Conservation (phyloP, 2,797 vertebrate species). For the Nannoperca obscura region DNA sequence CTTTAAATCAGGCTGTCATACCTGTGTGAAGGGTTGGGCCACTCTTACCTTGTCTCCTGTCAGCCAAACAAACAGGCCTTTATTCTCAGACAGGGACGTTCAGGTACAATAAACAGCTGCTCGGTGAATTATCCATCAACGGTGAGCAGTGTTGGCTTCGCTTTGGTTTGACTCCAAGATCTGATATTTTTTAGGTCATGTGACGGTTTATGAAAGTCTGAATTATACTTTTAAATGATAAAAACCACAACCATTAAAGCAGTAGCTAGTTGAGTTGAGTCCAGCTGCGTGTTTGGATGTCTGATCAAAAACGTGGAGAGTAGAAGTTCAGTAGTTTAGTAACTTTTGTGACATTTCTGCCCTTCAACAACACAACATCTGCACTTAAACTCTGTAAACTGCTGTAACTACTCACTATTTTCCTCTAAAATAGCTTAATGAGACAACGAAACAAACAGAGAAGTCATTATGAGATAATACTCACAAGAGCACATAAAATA, state of each 20-base stretch:
- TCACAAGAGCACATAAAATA: too few species aligned
- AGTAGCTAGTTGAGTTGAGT: background rate
- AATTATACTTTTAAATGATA: background rate
- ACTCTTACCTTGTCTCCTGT: constrained; percentile 35
- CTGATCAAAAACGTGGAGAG: too few species aligned
- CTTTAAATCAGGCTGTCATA: constrained; percentile 70
- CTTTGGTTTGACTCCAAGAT: background rate
- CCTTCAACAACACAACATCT: too few species aligned
- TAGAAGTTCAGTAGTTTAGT: too few species aligned
- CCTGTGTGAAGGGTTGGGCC: constrained; percentile 55
- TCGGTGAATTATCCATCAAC: background rate
- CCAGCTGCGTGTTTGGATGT: background rate
- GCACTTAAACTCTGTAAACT: background rate
- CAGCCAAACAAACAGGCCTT: constrained; percentile 65
- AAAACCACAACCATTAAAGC: background rate
- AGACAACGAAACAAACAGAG: too few species aligned
- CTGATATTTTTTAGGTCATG: background rate
- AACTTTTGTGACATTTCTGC: background rate
- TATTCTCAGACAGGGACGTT: constrained; percentile 46
- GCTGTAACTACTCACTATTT: background rate
- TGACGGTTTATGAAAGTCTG: background rate
- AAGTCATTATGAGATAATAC: too few species aligned
- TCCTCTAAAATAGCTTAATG: background rate
- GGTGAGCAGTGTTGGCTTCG: background rate
- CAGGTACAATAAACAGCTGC: constrained; percentile 25